These are phyloP conservation scores for Notodonta dromedarius DNA, from an alignment of 2,888 invertebrate genomes.

Conservation along the genomic window DNA sequence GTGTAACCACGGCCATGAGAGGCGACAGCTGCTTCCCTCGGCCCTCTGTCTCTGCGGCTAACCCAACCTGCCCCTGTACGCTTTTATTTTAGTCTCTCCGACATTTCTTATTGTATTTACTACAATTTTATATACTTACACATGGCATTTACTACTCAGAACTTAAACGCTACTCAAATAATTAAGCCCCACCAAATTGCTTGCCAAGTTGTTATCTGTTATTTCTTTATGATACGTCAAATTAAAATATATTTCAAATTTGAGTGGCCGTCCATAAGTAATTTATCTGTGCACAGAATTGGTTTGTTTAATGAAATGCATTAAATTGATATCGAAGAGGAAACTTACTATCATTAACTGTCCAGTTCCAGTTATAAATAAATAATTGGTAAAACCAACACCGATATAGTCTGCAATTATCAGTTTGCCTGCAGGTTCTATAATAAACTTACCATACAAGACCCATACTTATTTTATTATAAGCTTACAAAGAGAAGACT, in stretches of 20 bases:
- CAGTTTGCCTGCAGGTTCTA: background rate
- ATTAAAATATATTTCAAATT: too few relatives aligned
- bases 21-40: constrained; percentile 1
- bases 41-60: background rate
- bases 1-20: background rate
- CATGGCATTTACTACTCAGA: too few relatives aligned
- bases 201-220: too few relatives aligned
- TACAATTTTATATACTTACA: too few relatives aligned
- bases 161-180: too few relatives aligned
- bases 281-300: too few relatives aligned
- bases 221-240: too few relatives aligned
- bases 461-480: background rate
- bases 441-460: background rate
- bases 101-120: too few relatives aligned
- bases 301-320: too few relatives aligned
- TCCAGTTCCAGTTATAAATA: background rate
- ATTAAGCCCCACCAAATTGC: too few relatives aligned
- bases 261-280: too few relatives aligned
- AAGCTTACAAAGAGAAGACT: too few relatives aligned
- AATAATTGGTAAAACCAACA: background rate
- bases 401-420: background rate
- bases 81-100: background rate
- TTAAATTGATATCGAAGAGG: background rate
- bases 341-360: background rate
- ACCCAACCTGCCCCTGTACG: background rate